Evolutionary conservation across 2,113 vertebrate species (phyloP).

Genomic region (Xiphophorus couchianus): DNA sequence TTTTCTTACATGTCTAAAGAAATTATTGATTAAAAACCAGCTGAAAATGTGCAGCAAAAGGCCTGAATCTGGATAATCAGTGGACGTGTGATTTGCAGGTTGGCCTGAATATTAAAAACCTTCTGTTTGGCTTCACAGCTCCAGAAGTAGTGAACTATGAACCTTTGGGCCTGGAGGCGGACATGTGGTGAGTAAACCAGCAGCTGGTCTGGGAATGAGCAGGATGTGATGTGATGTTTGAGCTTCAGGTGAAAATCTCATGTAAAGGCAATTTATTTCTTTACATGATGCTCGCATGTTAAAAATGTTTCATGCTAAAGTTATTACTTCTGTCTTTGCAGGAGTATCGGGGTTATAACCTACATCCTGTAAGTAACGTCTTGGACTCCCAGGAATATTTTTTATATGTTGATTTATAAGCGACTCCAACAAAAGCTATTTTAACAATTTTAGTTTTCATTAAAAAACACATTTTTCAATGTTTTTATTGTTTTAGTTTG

Average conservation of each 20-base stretch:
- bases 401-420: background rate
- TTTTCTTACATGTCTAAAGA: background rate
- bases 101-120: background rate
- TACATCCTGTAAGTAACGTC: slow-evolving; percentile 79
- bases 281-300: background rate
- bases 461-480: background rate
- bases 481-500: no score
- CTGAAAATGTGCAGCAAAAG: background rate
- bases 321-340: slow-evolving; percentile 16
- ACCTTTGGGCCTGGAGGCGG: slow-evolving; percentile 94
- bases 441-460: background rate
- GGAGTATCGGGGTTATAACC: slow-evolving; percentile 77
- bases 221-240: slow-evolving; percentile 1
- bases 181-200: slow-evolving; percentile 93
- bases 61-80: background rate
- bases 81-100: background rate
- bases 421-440: background rate
- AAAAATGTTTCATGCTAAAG: background rate
- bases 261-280: background rate
- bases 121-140: slow-evolving; percentile 79
- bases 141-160: slow-evolving; percentile 99
- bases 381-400: background rate
- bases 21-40: background rate
- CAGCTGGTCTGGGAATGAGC: background rate
- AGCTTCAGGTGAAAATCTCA: slow-evolving; percentile 17